Evolutionary conservation across 2,113 vertebrate species (phyloP).

Genomic region (Corynorhinus townsendii): DNA sequence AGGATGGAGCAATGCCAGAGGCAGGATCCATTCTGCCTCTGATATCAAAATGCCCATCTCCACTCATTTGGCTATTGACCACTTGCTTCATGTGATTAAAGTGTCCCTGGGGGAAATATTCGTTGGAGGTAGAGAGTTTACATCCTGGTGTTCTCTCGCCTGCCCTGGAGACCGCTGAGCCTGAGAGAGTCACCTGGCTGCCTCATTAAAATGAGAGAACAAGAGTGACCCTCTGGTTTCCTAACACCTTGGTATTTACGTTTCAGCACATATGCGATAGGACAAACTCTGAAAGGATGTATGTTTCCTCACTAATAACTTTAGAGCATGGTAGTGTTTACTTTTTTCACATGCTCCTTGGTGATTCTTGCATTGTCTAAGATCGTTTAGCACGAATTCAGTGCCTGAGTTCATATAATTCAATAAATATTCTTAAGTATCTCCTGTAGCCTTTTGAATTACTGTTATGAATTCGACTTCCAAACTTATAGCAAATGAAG

Average conservation of each 20-base stretch:
- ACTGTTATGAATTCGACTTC: not conserved
- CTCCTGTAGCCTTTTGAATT: not conserved
- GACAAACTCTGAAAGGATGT: not conserved
- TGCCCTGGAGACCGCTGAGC: not conserved
- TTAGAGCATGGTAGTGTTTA: not conserved
- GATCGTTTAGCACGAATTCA: not conserved
- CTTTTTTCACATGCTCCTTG: not conserved
- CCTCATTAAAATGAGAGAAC: not conserved
- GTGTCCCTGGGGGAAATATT: not conserved
- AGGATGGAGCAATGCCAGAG: not conserved
- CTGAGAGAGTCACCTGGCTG: not conserved
- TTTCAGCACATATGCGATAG: not conserved
- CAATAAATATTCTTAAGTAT: not conserved
- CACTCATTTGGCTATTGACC: not conserved
- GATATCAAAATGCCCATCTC: not conserved
- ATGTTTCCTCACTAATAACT: not conserved
- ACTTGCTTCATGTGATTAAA: not conserved
- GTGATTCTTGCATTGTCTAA: not conserved
- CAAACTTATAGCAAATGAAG: not conserved
- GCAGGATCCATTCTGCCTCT: not conserved
- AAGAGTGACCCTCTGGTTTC: rapidly evolving
- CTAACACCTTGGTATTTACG: not conserved
- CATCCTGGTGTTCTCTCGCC: not conserved
- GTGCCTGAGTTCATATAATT: not conserved
- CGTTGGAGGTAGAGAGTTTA: not conserved